Evolutionary conservation across 2,113 vertebrate species (phyloP), one percentile per base, ranked within the genome.

Genomic region (Butastur rufipennis): DNA sequence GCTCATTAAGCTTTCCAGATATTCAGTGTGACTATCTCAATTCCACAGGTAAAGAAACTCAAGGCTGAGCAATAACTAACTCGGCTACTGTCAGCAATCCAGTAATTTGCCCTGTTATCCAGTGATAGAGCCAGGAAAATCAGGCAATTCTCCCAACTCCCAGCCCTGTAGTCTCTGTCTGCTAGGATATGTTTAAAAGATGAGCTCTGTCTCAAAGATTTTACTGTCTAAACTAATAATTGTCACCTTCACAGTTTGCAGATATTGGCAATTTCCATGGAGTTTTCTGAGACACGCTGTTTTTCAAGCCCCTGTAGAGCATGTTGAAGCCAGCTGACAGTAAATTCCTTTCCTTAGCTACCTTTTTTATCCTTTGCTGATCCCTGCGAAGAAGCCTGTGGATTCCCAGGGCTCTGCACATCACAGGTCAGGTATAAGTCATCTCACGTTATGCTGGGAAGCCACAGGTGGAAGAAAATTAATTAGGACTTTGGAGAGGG

Each of bases 321-420:
- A 29, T 6, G 55, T 10, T 78, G 81, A 66, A 86, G 42, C 21
- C 55, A 62, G 31, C 63, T 80, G 59, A 70, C 1, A 3, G 63
- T 26, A 80, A 47, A 68, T 22, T 32, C 47, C 47, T 62, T 67
- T 65, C 53, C 72, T 65, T 56, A 48, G 40, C 40, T 42, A 5
- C 48, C 38, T 62, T 70, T 34, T 61, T 40, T 42, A 5, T 45
- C 43, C 66, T 70, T 34, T 65, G 40, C 68, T 81, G 63, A 43
- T 47, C 23, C 31, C 42, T 3, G 0, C 0, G 0, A 56, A 77
- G 77, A 63, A 83, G 58, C 67, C 42, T 0, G 1, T 11, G 14
- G 34, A 15, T 23, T 86, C 17, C 25, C 11, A 47, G 48, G 58
- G 36, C 71, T 86, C 55, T 88, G 58, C 26, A 47, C 40, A 11